phyloP scores from a whole-genome alignment of 2,113 vertebrate genomes.

The Ursus arctos region DNA sequence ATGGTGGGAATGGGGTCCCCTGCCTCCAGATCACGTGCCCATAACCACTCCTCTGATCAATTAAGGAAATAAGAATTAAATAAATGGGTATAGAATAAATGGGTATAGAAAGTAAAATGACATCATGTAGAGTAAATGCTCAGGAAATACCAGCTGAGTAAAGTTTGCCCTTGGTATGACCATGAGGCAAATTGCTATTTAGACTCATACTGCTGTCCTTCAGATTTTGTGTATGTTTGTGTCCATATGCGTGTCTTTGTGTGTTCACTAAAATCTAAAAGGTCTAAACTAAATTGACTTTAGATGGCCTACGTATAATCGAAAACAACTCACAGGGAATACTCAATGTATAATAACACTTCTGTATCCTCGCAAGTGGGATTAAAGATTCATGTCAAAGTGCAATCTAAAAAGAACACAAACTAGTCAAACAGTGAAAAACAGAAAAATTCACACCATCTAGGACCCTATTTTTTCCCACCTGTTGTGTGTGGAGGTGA shows the following conservation, averaged over 20 bases:
- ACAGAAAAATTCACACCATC: neutral
- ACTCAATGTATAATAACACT: neutral
- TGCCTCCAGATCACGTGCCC: neutral
- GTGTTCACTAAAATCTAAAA: neutral
- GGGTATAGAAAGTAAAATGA: neutral
- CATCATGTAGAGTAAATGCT: neutral
- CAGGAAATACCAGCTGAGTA: neutral
- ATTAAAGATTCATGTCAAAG: neutral
- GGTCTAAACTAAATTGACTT: neutral
- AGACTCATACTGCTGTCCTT: neutral
- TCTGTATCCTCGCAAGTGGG: neutral
- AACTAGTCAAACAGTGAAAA: neutral
- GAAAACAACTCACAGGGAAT: slow-evolving; percentile 16
- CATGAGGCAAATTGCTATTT: neutral
- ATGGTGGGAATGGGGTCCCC: neutral
- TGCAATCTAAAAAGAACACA: slow-evolving; percentile 32
- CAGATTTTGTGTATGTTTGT: neutral
- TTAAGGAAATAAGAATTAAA: neutral
- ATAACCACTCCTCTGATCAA: neutral
- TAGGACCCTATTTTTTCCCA: neutral
- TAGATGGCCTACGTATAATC: neutral
- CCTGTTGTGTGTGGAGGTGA: neutral
- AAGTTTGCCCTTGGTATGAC: neutral
- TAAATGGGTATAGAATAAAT: neutral
- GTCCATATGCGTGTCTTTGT: neutral